A percentile compares a stretch with the other conserved stretches of the same genome.
These are phyloP conservation scores for Glareola pratincola DNA, from an alignment of 2,113 vertebrate genomes.

Conservation along the genomic window DNA sequence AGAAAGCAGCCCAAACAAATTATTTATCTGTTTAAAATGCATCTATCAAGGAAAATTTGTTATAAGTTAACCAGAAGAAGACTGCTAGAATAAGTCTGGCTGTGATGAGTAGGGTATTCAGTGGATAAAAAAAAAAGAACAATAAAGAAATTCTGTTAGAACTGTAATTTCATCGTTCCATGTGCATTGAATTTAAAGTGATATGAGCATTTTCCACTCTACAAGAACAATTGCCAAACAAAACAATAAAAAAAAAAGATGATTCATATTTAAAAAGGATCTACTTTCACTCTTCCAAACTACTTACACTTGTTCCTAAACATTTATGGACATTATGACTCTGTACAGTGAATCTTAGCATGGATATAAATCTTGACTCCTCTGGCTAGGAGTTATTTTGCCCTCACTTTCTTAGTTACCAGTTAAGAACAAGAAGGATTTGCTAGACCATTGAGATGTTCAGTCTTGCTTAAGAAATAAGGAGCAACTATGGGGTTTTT, in stretches of 20 bases:
- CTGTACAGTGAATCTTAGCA: background rate
- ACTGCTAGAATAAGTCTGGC: background rate
- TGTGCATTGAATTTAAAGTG: background rate
- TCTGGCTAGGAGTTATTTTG: background rate
- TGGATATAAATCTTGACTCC: background rate
- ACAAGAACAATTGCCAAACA: background rate
- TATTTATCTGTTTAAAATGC: background rate
- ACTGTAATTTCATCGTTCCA: background rate
- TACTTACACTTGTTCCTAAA: background rate
- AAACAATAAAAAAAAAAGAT: background rate
- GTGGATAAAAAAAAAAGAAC: background rate
- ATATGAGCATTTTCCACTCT: background rate
- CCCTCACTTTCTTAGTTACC: background rate
- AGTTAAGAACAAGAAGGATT: background rate
- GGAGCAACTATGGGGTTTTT: accelerated
- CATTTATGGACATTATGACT: accelerated
- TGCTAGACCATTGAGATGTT: background rate
- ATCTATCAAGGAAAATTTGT: background rate
- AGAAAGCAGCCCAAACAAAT: background rate
- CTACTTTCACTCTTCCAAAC: background rate
- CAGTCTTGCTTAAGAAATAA: background rate
- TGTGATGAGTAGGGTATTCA: background rate
- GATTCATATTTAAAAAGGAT: background rate
- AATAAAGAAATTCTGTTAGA: background rate
- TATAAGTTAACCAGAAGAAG: background rate